Conservation (phyloP, 1,140 invertebrate genomes). For the Pseudomyrmex cubaensis region DNA sequence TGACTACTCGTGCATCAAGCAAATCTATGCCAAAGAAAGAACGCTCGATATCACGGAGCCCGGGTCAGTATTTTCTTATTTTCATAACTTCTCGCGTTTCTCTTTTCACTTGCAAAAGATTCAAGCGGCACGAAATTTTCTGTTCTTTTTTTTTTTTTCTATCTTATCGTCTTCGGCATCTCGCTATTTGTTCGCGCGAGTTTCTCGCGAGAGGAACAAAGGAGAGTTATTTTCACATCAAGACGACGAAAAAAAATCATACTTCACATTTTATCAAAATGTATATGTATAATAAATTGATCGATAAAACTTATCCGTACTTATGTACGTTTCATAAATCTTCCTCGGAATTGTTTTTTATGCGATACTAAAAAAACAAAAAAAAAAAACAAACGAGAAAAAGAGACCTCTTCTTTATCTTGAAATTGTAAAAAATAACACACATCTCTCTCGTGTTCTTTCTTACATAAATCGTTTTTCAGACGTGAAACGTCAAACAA, state of each 20-base stretch:
- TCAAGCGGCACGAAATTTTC: conserved; percentile 34
- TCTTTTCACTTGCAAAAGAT: conserved; percentile 26
- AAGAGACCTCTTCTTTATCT: too few species aligned
- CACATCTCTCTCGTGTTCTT: too few species aligned
- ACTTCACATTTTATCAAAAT: background rate
- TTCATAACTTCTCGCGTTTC: conserved; percentile 45
- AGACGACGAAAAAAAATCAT: background rate
- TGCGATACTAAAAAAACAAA: too few species aligned
- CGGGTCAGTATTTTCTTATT: conserved; percentile 53
- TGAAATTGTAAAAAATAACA: too few species aligned
- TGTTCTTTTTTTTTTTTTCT: background rate
- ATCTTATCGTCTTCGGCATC: background rate
- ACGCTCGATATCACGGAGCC: conserved; percentile 42
- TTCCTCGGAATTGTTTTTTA: too few species aligned
- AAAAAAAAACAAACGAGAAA: too few species aligned
- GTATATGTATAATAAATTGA: background rate
- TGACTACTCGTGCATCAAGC: conserved; percentile 51
- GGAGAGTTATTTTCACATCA: background rate
- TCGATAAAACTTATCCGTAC: background rate
- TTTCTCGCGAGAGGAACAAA: conserved; percentile 9
- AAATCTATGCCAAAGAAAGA: conserved; percentile 46
- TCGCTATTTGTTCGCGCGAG: background rate
- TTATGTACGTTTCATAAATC: too few species aligned
- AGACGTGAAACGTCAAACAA: too few species aligned
- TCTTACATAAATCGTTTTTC: too few species aligned